These are phyloP conservation scores for Rhyacophila evoluta DNA, from an alignment of 2,888 invertebrate genomes.

Conservation along the genomic window DNA sequence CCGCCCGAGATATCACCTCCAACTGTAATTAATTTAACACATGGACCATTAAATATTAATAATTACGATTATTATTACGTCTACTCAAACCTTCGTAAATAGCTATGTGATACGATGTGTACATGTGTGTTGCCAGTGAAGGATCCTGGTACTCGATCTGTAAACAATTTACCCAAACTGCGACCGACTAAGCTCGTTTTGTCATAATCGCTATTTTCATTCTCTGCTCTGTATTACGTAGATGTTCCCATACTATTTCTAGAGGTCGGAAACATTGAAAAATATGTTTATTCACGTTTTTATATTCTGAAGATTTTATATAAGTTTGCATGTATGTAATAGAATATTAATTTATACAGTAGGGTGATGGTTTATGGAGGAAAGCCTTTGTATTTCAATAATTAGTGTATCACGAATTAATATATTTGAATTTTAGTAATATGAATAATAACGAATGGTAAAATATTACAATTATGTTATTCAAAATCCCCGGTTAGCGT, in stretches of 20 bases:
- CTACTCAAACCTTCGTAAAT: not conserved
- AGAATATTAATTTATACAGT: too few species aligned
- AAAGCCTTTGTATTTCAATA: too few species aligned
- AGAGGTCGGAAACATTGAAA: slow-evolving; percentile 2
- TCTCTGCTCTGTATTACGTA: not conserved
- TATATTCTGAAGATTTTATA: too few species aligned
- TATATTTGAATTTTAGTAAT: too few species aligned
- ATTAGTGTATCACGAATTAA: too few species aligned
- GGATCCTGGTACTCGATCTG: not conserved
- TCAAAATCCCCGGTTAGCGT: too few species aligned
- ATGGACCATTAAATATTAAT: not conserved
- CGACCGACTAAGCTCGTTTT: not conserved
- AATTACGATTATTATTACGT: not conserved
- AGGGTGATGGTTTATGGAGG: too few species aligned
- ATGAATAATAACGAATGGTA: too few species aligned
- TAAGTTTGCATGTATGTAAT: too few species aligned
- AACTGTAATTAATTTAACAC: not conserved
- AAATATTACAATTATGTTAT: too few species aligned
- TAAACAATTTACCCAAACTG: slow-evolving; percentile 15
- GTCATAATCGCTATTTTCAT: slow-evolving; percentile 18
- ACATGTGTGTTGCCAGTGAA: not conserved
- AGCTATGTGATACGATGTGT: not conserved
- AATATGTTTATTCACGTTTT: too few species aligned
- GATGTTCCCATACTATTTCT: not conserved
- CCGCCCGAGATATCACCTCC: not conserved